Conservation (phyloP, 1,140 invertebrate genomes). For the Fopius arisanus region DNA sequence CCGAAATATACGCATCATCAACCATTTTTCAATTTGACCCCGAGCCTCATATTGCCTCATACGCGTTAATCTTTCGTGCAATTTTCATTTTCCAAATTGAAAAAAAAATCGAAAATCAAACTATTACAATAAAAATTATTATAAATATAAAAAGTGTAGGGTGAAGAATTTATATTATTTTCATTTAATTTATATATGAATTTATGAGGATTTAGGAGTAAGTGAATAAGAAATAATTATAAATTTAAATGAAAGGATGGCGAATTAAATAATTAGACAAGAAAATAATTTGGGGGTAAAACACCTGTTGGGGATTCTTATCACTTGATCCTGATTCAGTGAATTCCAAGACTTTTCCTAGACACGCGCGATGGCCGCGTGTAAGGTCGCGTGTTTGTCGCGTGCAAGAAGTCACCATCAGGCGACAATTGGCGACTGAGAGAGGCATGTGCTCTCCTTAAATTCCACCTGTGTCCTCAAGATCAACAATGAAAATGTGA, state of each 20-base stretch:
- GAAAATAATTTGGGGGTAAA: background rate
- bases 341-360: background rate
- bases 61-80: too few species aligned
- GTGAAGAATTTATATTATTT: too few species aligned
- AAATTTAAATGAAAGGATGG: too few species aligned
- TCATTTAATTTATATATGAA: too few species aligned
- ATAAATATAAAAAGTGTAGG: too few species aligned
- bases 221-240: too few species aligned
- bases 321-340: background rate
- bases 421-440: background rate
- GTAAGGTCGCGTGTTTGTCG: conserved; percentile 15
- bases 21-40: conserved; percentile 2
- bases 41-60: background rate
- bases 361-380: conserved; percentile 14
- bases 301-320: background rate
- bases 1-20: background rate
- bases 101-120: too few species aligned
- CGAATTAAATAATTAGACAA: background rate
- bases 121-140: too few species aligned
- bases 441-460: background rate
- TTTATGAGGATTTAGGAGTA: too few species aligned
- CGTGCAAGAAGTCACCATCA: background rate
- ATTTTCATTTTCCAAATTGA: too few species aligned
- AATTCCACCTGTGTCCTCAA: background rate
- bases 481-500: background rate